Evolutionary conservation across 2,888 invertebrate species (phyloP).

Genomic region (Drosophila limbata): DNA sequence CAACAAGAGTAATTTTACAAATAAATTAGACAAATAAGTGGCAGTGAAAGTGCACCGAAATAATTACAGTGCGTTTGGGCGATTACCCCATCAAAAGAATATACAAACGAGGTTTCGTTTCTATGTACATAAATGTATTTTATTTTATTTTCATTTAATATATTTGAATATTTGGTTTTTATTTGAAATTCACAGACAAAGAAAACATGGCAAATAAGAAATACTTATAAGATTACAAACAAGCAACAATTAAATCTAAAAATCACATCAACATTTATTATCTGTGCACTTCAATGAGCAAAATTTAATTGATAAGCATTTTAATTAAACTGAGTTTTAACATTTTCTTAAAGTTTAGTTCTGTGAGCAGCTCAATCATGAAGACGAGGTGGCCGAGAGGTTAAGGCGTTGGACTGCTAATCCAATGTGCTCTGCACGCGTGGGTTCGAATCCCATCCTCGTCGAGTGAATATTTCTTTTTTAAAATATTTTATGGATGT

Average conservation of each 20-base stretch:
- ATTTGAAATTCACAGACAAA: not conserved
- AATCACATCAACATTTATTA: constrained; percentile 11
- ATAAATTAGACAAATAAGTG: constrained; percentile 51
- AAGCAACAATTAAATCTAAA: not conserved
- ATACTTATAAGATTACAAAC: not conserved
- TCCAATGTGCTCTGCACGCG: constrained; percentile 94
- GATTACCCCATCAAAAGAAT: not conserved
- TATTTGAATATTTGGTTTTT: not conserved
- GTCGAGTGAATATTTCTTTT: constrained; percentile 84
- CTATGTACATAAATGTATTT: not conserved
- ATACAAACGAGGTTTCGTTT: not conserved
- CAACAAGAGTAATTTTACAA: constrained; percentile 24
- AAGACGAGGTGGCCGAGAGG: constrained; percentile 93
- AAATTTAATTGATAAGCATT: constrained; percentile 33
- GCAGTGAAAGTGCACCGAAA: constrained; percentile 36
- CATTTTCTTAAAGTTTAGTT: constrained; percentile 7
- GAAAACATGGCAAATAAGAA: not conserved
- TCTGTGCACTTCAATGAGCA: constrained; percentile 6
- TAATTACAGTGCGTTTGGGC: constrained; percentile 23
- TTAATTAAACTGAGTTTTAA: not conserved
- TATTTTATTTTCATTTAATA: not conserved
- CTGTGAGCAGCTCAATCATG: not conserved
- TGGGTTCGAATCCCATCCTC: constrained; percentile 94
- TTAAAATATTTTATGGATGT: not conserved
- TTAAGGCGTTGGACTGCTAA: constrained; percentile 95